These are phyloP conservation scores for Haliclona indistincta DNA, from an alignment of 37 sponge, comb jelly and placozoan genomes.

Conservation along the genomic window DNA sequence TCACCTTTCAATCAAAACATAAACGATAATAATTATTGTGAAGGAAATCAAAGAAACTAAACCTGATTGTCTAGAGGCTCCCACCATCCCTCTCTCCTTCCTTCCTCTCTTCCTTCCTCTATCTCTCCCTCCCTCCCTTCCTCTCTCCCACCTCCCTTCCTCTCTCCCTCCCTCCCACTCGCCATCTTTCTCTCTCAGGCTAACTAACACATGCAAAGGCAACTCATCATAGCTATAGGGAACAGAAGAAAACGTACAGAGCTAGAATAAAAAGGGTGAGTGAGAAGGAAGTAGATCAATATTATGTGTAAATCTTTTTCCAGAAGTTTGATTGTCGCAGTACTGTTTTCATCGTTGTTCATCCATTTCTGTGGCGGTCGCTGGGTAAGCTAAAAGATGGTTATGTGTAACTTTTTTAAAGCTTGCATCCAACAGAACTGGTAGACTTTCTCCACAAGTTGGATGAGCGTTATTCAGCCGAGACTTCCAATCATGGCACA, in stretches of 20 bases:
- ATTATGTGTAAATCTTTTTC: neutral
- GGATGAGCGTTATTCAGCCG: neutral
- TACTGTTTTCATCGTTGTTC: neutral
- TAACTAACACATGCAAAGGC: too few species aligned
- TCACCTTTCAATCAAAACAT: neutral
- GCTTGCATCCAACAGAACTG: neutral
- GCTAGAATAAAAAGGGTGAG: neutral
- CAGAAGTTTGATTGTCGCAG: constrained; percentile 8
- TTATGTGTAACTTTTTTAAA: neutral
- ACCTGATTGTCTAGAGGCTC: neutral
- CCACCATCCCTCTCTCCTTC: too few species aligned
- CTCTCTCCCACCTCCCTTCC: too few species aligned
- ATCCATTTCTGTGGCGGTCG: constrained; percentile 11
- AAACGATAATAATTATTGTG: neutral
- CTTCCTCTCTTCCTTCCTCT: too few species aligned
- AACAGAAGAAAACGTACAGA: neutral
- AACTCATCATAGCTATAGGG: neutral
- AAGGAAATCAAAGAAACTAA: neutral
- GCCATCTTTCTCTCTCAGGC: too few species aligned
- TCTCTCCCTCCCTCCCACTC: too few species aligned
- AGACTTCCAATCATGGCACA: neutral
- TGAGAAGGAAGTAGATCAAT: neutral
- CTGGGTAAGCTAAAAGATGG: neutral
- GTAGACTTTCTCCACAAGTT: neutral
- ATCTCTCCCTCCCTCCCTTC: too few species aligned